Evolutionary conservation across 2,888 invertebrate genomes (phyloP).

Genomic region (Ophioninae sp.): DNA sequence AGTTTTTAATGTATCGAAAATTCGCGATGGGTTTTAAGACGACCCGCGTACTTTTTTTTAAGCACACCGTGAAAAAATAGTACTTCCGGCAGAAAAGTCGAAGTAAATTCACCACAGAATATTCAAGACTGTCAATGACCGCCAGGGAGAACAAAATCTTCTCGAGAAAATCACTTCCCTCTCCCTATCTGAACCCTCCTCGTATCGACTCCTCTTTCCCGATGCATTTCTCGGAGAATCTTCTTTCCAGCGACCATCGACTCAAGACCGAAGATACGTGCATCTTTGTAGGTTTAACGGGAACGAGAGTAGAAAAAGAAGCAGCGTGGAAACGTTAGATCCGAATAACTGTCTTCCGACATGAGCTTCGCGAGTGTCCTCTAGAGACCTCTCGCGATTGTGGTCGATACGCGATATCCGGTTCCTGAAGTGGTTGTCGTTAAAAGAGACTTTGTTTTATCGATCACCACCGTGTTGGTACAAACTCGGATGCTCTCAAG

Average conservation of each 20-base stretch:
- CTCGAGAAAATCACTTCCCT: conserved; percentile 19
- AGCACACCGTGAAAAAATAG: not conserved
- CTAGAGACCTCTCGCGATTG: conserved; percentile 20
- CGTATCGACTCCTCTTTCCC: not conserved
- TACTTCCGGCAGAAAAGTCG: conserved; percentile 15
- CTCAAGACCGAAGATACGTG: conserved; percentile 19
- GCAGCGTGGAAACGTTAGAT: conserved; percentile 24
- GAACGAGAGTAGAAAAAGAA: conserved; percentile 25
- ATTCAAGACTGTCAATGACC: conserved; percentile 29
- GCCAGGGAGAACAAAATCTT: conserved; percentile 31
- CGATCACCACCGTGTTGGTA: not conserved
- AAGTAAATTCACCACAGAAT: conserved; percentile 2
- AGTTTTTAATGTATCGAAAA: not conserved
- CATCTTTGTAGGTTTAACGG: conserved; percentile 38
- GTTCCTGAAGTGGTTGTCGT: conserved; percentile 29
- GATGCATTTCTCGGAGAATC: conserved; percentile 38
- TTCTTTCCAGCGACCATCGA: conserved; percentile 21
- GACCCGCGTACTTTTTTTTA: not conserved
- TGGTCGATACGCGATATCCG: conserved; percentile 32
- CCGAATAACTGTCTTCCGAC: conserved; percentile 47
- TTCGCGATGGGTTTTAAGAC: not conserved
- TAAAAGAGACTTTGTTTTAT: conserved; percentile 16
- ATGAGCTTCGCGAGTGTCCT: conserved; percentile 24
- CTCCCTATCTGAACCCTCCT: not conserved
- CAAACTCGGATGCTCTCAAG: not conserved